A percentile compares a stretch with the other conserved stretches of the same genome.
phyloP scores from a whole-genome alignment of 1,140 invertebrate species.

The Apocrypta bakeri region DNA sequence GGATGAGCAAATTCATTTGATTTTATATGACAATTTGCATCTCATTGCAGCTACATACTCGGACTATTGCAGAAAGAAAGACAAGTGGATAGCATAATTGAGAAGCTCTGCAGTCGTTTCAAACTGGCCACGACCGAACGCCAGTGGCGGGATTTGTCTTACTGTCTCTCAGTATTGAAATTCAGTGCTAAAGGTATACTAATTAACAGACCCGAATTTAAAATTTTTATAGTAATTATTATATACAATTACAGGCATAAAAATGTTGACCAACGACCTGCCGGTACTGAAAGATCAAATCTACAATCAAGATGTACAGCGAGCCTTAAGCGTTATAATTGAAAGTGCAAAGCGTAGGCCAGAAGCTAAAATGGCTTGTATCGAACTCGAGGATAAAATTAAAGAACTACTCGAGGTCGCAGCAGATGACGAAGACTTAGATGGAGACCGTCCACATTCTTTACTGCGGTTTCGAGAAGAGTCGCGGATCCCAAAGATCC shows the following conservation, averaged over 20 bases:
- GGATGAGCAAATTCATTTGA: not conserved
- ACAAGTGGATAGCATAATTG: constrained; percentile 89
- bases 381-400: constrained; percentile 70
- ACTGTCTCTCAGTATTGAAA: constrained; percentile 81
- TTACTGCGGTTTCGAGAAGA: too few species aligned
- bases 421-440: constrained; percentile 51
- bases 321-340: constrained; percentile 81
- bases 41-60: constrained; percentile 84
- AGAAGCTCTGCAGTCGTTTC: constrained; percentile 91
- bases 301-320: constrained; percentile 83
- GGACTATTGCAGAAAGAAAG: constrained; percentile 89
- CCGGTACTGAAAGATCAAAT: constrained; percentile 87
- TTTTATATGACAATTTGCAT: constrained; percentile 33
- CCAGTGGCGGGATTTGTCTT: constrained; percentile 88
- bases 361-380: constrained; percentile 76
- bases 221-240: not conserved
- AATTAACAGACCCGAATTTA: constrained; percentile 32
- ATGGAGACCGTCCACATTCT: too few species aligned
- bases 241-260: constrained; percentile 61
- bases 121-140: constrained; percentile 82
- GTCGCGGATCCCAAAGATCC: not conserved
- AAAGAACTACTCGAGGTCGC: constrained; percentile 63
- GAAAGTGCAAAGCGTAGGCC: constrained; percentile 81
- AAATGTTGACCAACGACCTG: constrained; percentile 85
- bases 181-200: constrained; percentile 67